These are phyloP conservation scores for Nesogale talazaci DNA, from an alignment of 2,113 vertebrate genomes.

Conservation along the genomic window DNA sequence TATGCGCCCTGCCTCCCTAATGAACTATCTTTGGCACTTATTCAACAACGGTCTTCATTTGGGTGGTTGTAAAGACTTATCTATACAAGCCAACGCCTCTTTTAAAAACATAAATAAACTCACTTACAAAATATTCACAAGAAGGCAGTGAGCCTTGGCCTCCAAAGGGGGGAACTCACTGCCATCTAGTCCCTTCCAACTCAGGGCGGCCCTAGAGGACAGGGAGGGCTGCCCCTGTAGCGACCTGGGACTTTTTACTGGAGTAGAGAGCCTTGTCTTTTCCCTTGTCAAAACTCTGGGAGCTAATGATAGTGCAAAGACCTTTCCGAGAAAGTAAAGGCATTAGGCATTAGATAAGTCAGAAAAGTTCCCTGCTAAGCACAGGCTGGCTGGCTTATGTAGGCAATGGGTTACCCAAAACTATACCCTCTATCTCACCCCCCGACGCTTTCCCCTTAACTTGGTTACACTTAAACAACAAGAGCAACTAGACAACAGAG, in stretches of 20 bases:
- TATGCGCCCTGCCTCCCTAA: neutral
- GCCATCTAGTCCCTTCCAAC: too few species aligned
- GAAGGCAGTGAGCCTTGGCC: neutral
- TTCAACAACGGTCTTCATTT: slow-evolving; percentile 23
- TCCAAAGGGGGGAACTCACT: too few species aligned
- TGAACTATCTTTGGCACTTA: neutral
- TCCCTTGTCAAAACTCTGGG: neutral
- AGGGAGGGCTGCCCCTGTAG: too few species aligned
- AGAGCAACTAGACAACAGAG: neutral
- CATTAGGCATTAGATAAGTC: slow-evolving; percentile 32
- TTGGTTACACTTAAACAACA: neutral
- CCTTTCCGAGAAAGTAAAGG: neutral
- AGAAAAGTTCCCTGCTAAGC: neutral
- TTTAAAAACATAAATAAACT: neutral
- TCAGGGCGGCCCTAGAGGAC: too few species aligned
- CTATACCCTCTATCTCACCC: neutral
- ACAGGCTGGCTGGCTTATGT: neutral
- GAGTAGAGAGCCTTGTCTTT: too few species aligned
- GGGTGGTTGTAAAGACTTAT: slow-evolving; percentile 31
- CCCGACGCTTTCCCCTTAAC: neutral
- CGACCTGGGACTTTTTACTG: too few species aligned
- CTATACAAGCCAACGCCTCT: neutral
- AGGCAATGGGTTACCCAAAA: neutral
- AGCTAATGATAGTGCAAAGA: slow-evolving; percentile 28
- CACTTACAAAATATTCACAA: slow-evolving; percentile 32